These are phyloP conservation scores for Plusia festucae DNA, from an alignment of 2,888 invertebrate species.

Conservation along the genomic window DNA sequence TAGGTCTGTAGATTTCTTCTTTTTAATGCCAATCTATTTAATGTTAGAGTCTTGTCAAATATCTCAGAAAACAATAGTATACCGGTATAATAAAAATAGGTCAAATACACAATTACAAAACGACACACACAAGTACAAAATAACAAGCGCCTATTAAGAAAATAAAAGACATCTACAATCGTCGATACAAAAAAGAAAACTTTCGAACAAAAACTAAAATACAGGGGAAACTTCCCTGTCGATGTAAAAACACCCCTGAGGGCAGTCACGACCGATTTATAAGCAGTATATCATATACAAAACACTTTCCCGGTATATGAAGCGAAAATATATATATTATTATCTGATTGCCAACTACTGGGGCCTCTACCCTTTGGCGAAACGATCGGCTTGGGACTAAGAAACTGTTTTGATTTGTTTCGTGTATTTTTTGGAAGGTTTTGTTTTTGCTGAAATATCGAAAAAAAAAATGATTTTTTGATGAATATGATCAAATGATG, in stretches of 20 bases:
- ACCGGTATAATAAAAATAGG: too few relatives aligned
- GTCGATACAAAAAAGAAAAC: slow-evolving; percentile 39
- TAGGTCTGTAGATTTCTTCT: too few relatives aligned
- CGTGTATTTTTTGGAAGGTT: slow-evolving; percentile 51
- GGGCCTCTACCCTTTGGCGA: slow-evolving; percentile 71
- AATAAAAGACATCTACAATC: slow-evolving; percentile 13
- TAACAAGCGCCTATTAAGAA: neutral
- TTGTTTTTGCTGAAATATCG: slow-evolving; percentile 11
- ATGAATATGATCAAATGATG: too few relatives aligned
- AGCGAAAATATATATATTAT: slow-evolving; percentile 83
- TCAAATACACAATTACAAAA: too few relatives aligned
- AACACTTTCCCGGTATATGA: slow-evolving; percentile 66
- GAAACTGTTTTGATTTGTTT: slow-evolving; percentile 74
- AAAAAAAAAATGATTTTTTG: too few relatives aligned
- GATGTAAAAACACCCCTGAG: slow-evolving; percentile 80
- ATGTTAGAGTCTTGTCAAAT: too few relatives aligned
- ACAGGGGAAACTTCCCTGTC: slow-evolving; percentile 62
- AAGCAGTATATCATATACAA: slow-evolving; percentile 78
- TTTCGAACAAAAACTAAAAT: slow-evolving; percentile 53
- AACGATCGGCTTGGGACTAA: slow-evolving; percentile 83
- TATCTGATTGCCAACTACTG: slow-evolving; percentile 78
- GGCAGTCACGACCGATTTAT: slow-evolving; percentile 82
- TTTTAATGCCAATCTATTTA: too few relatives aligned
- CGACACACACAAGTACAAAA: too few relatives aligned
- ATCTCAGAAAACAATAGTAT: too few relatives aligned